Percentiles rank a stretch among this genome's conserved stretches.
These are phyloP conservation scores for Papilio dardanus DNA, from an alignment of 1,140 invertebrate species.

Conservation along the genomic window DNA sequence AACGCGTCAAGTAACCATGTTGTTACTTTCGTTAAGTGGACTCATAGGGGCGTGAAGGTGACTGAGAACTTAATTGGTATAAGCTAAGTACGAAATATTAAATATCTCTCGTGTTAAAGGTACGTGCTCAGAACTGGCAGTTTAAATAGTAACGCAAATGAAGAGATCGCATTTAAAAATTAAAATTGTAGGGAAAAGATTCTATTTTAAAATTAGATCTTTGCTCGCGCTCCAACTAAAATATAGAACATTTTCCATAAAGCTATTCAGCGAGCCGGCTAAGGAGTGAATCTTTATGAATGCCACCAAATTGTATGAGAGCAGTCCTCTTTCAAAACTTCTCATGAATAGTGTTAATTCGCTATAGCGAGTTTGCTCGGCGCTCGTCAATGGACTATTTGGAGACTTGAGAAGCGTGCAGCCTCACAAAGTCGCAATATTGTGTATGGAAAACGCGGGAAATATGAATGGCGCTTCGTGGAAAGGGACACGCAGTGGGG, in stretches of 20 bases:
- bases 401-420: constrained; percentile 71
- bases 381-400: constrained; percentile 78
- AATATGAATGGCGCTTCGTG: constrained; percentile 70
- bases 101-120: background rate
- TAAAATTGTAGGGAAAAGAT: constrained; percentile 30
- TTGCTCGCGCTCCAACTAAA: constrained; percentile 59
- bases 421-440: constrained; percentile 61
- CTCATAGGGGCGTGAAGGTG: constrained; percentile 3
- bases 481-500: constrained; percentile 63
- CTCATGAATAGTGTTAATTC: constrained; percentile 76
- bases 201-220: constrained; percentile 62
- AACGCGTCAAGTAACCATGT: constrained; percentile 31
- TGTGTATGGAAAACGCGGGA: constrained; percentile 79
- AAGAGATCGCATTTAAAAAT: background rate
- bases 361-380: constrained; percentile 81
- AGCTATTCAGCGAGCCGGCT: constrained; percentile 76
- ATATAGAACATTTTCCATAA: constrained; percentile 78
- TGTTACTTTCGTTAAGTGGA: constrained; percentile 27
- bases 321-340: constrained; percentile 81
- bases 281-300: constrained; percentile 81
- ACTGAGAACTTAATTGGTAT: constrained; percentile 28
- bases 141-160: constrained; percentile 14
- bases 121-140: background rate
- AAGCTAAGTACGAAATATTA: background rate
- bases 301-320: constrained; percentile 81